Evolutionary conservation across 2,797 vertebrate species (phyloP).

Genomic region (Platyrinchus mystaceus): DNA sequence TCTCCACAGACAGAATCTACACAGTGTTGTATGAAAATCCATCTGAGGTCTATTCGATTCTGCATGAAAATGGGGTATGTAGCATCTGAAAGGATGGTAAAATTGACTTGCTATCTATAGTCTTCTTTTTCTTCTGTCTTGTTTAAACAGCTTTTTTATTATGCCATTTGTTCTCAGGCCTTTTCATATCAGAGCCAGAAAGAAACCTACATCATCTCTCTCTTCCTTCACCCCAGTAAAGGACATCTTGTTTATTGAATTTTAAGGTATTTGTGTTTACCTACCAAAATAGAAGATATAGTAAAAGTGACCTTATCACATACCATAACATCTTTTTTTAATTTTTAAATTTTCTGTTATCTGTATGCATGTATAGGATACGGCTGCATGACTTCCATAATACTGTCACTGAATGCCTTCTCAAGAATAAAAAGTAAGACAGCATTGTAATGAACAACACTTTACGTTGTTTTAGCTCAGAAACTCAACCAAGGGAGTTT

Average conservation of each 20-base stretch:
- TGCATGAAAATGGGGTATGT: neutral
- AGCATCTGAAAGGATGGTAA: neutral
- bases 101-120: neutral
- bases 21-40: neutral
- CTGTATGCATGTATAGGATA: neutral
- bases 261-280: neutral
- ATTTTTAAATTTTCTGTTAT: neutral
- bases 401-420: neutral
- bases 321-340: neutral
- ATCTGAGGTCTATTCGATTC: accelerated
- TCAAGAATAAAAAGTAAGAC: neutral
- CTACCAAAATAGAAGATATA: neutral
- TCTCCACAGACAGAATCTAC: neutral
- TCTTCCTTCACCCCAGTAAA: neutral
- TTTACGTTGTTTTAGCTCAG: neutral
- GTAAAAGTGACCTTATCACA: conserved; percentile 25
- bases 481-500: neutral
- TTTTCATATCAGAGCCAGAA: neutral
- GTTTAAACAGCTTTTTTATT: neutral
- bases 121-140: neutral
- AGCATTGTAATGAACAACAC: neutral
- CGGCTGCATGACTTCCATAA: neutral
- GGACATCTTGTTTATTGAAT: neutral
- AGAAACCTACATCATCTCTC: neutral
- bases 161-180: neutral